Evolutionary conservation across 1,140 invertebrate species (phyloP).

Genomic region (Pentalonia nigronervosa): DNA sequence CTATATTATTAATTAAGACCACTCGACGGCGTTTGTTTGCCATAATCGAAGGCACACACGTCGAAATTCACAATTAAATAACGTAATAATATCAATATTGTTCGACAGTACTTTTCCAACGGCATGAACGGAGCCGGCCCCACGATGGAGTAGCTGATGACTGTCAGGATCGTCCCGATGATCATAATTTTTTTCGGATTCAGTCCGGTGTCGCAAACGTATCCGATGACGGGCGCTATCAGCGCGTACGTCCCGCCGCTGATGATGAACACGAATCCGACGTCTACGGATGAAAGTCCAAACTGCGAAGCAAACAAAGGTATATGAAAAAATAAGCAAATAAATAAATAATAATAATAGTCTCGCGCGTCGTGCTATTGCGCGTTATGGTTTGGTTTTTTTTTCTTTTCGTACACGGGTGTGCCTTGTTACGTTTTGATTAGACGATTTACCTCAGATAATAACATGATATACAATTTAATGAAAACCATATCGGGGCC

Average conservation of each 20-base stretch:
- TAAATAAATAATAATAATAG: neutral
- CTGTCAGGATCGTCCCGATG: conserved; percentile 64
- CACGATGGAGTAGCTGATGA: conserved; percentile 64
- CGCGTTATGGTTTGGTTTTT: neutral
- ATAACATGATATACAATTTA: neutral
- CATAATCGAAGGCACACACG: neutral
- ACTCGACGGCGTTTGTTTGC: too few relatives aligned
- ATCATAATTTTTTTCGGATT: conserved; percentile 62
- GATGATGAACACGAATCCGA: conserved; percentile 69
- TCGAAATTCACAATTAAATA: neutral
- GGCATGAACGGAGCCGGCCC: conserved; percentile 65
- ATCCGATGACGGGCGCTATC: conserved; percentile 67
- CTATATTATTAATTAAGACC: too few relatives aligned
- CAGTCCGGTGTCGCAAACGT: conserved; percentile 64
- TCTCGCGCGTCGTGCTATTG: neutral
- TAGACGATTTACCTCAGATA: neutral
- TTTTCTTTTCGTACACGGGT: neutral
- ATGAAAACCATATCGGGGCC: neutral
- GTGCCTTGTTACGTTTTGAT: neutral
- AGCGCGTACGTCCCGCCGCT: conserved; percentile 68
- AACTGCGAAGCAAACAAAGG: conserved; percentile 66
- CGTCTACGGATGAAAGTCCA: conserved; percentile 66
- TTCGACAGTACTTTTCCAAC: conserved; percentile 38
- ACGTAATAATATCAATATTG: neutral
- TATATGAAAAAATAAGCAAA: too few relatives aligned